A percentile compares a stretch with the other conserved stretches of the same genome.
Conservation (phyloP, 2,113 vertebrate species). For the Psittacus erithacus region DNA sequence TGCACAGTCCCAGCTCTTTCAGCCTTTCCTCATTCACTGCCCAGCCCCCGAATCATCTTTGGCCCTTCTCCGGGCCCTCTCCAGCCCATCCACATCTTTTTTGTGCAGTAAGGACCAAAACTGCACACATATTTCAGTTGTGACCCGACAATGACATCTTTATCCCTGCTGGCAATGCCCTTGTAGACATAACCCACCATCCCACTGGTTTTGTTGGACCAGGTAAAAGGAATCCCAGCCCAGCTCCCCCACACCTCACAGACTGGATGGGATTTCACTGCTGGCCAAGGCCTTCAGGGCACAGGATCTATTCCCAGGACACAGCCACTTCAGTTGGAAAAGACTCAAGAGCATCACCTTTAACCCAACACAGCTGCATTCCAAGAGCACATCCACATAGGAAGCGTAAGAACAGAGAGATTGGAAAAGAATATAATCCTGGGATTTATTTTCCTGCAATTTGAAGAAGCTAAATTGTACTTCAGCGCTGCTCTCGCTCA, state of each 20-base stretch:
- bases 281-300: not conserved
- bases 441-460: too few species aligned
- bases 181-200: not conserved
- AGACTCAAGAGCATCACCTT: not conserved
- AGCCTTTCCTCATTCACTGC: too few species aligned
- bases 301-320: not conserved
- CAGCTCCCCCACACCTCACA: not conserved
- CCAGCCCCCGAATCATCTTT: too few species aligned
- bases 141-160: not conserved
- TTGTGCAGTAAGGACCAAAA: not conserved
- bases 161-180: not conserved
- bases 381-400: rapidly evolving
- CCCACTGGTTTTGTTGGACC: not conserved
- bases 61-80: too few species aligned
- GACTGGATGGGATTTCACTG: not conserved
- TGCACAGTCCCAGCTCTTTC: too few species aligned
- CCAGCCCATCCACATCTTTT: not conserved
- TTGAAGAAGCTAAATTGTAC: not conserved
- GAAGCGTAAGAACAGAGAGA: rapidly evolving
- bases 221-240: not conserved
- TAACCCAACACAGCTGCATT: rapidly evolving
- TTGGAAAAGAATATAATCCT: rapidly evolving
- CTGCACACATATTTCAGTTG: not conserved
- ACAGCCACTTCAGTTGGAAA: not conserved
- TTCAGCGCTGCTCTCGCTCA: rapidly evolving